These are phyloP conservation scores for Sturnus vulgaris DNA, from an alignment of 2,113 vertebrate species.

Conservation along the genomic window DNA sequence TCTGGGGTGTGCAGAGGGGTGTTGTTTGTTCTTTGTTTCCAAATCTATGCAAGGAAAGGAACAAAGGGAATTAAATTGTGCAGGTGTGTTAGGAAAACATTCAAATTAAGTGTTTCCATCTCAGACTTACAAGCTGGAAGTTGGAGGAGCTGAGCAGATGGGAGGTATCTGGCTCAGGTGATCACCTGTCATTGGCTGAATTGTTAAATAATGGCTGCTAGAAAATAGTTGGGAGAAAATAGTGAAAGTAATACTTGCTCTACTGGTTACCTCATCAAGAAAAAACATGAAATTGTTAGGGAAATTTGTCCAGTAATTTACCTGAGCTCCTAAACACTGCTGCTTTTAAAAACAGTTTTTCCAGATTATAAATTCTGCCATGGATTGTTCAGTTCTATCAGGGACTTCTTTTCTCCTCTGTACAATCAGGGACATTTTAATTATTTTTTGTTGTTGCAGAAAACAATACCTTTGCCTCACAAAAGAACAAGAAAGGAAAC, in stretches of 20 bases:
- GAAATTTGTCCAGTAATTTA: not conserved
- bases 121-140: not conserved
- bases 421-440: not conserved
- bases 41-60: not conserved
- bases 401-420: not conserved
- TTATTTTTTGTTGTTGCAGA: not conserved
- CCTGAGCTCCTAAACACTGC: not conserved
- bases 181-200: not conserved
- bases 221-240: not conserved
- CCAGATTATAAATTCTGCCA: not conserved
- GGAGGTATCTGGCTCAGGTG: not conserved
- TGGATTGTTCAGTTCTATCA: not conserved
- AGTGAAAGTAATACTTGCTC: not conserved
- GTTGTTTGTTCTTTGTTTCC: not conserved
- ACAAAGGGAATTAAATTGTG: not conserved
- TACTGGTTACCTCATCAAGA: not conserved
- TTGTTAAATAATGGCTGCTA: not conserved
- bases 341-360: not conserved
- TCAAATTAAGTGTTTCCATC: not conserved
- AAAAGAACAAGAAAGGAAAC: not conserved
- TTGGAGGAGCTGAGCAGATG: not conserved
- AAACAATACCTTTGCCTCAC: not conserved
- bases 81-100: not conserved
- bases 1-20: rapidly evolving
- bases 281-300: not conserved